These are phyloP conservation scores for Lethenteron reissneri DNA, from an alignment of 2,113 vertebrate genomes.

Conservation along the genomic window DNA sequence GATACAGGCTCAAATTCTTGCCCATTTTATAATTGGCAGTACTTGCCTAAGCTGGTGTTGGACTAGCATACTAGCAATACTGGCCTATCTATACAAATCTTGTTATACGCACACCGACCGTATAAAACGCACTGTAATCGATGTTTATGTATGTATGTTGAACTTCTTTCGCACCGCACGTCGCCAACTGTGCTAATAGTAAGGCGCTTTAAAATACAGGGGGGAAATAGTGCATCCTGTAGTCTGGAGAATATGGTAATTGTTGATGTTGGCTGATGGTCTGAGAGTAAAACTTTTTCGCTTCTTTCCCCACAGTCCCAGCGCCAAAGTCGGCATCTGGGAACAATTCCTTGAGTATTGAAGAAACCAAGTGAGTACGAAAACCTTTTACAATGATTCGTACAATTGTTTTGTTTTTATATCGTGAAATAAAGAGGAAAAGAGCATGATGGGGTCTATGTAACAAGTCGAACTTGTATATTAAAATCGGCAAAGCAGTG, in stretches of 20 bases:
- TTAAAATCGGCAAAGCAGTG: neutral
- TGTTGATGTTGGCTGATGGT: neutral
- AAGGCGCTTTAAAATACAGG: neutral
- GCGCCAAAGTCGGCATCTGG: conserved; percentile 38
- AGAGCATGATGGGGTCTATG: too few relatives aligned
- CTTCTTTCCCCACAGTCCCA: conserved; percentile 13
- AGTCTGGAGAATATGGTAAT: neutral
- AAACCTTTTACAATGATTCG: neutral
- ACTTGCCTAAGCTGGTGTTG: too few relatives aligned
- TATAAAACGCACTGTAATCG: neutral
- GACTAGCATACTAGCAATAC: too few relatives aligned
- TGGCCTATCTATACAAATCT: too few relatives aligned
- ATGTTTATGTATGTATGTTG: conserved; percentile 1
- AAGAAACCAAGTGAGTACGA: conserved; percentile 49
- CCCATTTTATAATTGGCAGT: too few relatives aligned
- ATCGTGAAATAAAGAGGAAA: too few relatives aligned
- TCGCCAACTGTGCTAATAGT: neutral
- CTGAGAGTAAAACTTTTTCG: neutral
- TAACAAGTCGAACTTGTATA: too few relatives aligned
- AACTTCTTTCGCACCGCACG: too few relatives aligned
- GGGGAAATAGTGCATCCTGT: neutral
- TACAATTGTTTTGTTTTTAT: neutral
- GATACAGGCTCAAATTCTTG: too few relatives aligned
- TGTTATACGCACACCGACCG: too few relatives aligned
- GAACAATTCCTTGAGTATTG: conserved; percentile 58